A percentile compares a stretch with the other conserved stretches of the same genome.
These are phyloP conservation scores for Anoplophora glabripennis DNA, from an alignment of 1,140 invertebrate genomes.

Conservation along the genomic window DNA sequence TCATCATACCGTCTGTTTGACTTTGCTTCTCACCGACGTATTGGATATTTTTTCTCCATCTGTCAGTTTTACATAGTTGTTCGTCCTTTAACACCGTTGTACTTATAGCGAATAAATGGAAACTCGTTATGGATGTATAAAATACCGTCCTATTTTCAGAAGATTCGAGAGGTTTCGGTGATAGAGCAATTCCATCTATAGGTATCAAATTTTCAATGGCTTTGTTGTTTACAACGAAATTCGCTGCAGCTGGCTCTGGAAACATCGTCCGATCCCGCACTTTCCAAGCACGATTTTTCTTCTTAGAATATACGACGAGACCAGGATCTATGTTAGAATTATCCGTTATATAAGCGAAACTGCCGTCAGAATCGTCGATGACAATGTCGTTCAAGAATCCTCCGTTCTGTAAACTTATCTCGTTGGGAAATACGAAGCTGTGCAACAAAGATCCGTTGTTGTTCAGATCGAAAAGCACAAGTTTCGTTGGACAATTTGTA, in stretches of 20 bases:
- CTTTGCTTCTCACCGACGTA: constrained; percentile 60
- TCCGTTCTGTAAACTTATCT: constrained; percentile 52
- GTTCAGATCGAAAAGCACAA: constrained; percentile 67
- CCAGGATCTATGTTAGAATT: constrained; percentile 62
- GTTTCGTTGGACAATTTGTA: constrained; percentile 48
- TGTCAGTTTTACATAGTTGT: constrained; percentile 41
- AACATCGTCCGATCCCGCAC: constrained; percentile 63
- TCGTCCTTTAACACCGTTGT: constrained; percentile 57
- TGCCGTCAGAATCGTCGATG: constrained; percentile 62
- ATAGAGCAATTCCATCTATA: constrained; percentile 66
- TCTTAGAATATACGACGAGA: constrained; percentile 65
- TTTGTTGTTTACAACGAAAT: constrained; percentile 58
- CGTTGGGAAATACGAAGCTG: constrained; percentile 56
- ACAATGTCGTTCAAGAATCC: constrained; percentile 67
- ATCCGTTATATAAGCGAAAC: constrained; percentile 65
- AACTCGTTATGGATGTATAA: constrained; percentile 63
- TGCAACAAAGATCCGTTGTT: constrained; percentile 54
- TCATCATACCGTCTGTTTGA: constrained; percentile 61
- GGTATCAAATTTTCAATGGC: constrained; percentile 54
- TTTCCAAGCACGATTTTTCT: constrained; percentile 64
- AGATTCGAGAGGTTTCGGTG: constrained; percentile 50
- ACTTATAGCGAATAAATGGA: constrained; percentile 60
- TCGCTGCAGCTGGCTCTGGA: constrained; percentile 54
- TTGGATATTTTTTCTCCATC: constrained; percentile 47
- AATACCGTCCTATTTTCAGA: constrained; percentile 56